A percentile compares a stretch with the other conserved stretches of the same genome.
These are phyloP conservation scores for Caerostris extrusa DNA, from an alignment of 1,140 invertebrate genomes.

Conservation along the genomic window DNA sequence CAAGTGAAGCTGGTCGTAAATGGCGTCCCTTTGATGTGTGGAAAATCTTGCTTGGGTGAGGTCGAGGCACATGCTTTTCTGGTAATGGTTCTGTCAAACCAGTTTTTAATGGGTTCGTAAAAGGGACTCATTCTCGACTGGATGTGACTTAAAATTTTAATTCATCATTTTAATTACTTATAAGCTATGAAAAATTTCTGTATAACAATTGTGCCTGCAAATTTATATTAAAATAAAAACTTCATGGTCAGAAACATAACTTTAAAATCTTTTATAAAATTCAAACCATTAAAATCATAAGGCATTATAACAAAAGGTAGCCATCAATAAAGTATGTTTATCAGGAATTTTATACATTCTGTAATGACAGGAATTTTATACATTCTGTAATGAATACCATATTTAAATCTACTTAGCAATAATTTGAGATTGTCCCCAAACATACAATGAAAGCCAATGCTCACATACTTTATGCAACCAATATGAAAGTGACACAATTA, in stretches of 20 bases:
- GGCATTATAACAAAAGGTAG: no score
- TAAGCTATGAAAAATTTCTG: background rate
- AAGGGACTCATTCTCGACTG: background rate
- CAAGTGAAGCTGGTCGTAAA: background rate
- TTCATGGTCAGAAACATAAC: background rate
- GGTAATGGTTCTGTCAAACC: no score
- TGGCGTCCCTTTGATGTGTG: background rate
- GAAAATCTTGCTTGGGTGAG: background rate
- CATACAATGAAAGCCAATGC: background rate
- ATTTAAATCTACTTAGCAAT: background rate
- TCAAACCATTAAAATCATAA: background rate
- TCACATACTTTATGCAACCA: background rate
- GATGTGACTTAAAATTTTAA: background rate
- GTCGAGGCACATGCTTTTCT: background rate
- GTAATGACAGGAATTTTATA: background rate
- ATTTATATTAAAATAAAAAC: background rate
- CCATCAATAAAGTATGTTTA: background rate
- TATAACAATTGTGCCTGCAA: background rate
- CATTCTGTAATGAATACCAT: background rate
- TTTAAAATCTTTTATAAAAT: background rate
- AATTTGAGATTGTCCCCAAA: background rate
- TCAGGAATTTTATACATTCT: background rate
- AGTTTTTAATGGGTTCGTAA: background rate
- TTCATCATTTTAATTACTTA: background rate
- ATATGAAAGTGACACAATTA: slow-evolving; percentile 37